Conservation (phyloP, 2,888 invertebrate species). For the Dendrolimus pini region DNA sequence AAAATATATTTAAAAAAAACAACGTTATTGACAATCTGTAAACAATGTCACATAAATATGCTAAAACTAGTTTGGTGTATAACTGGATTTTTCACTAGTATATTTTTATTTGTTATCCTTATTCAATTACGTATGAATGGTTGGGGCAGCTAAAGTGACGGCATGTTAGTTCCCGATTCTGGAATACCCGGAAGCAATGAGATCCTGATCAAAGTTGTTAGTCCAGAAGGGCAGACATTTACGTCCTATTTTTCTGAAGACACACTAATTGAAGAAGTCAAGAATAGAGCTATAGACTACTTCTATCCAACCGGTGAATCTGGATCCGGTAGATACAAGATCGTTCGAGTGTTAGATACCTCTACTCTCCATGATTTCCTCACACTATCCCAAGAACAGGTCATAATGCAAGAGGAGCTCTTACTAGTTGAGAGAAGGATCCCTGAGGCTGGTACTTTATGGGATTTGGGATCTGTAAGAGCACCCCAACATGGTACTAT, state of each 20-base stretch:
- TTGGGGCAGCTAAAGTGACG: constrained; percentile 3
- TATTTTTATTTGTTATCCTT: constrained; percentile 33
- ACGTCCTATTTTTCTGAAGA: constrained; percentile 51
- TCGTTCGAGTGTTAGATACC: constrained; percentile 55
- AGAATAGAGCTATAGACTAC: constrained; percentile 51
- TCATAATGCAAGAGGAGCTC: constrained; percentile 53
- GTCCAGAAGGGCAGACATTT: constrained; percentile 57
- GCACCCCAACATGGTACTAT: constrained; percentile 56
- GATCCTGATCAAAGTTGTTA: constrained; percentile 51
- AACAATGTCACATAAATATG: constrained; percentile 32
- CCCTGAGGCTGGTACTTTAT: constrained; percentile 55
- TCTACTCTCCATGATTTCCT: constrained; percentile 57
- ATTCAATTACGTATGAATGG: constrained; percentile 23
- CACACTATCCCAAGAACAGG: constrained; percentile 52
- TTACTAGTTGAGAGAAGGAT: constrained; percentile 50
- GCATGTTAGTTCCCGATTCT: constrained; percentile 54
- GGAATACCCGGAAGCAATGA: constrained; percentile 36
- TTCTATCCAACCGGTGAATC: constrained; percentile 61
- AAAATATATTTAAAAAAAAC: constrained; percentile 7
- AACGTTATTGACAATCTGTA: constrained; percentile 2
- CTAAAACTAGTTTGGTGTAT: constrained; percentile 39
- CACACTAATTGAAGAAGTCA: constrained; percentile 58
- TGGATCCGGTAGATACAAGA: constrained; percentile 49
- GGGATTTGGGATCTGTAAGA: constrained; percentile 60
- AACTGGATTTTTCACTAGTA: constrained; percentile 37